These are phyloP conservation scores for Hypotaenidia philippensis DNA, from an alignment of 2,797 vertebrate species.

Conservation along the genomic window DNA sequence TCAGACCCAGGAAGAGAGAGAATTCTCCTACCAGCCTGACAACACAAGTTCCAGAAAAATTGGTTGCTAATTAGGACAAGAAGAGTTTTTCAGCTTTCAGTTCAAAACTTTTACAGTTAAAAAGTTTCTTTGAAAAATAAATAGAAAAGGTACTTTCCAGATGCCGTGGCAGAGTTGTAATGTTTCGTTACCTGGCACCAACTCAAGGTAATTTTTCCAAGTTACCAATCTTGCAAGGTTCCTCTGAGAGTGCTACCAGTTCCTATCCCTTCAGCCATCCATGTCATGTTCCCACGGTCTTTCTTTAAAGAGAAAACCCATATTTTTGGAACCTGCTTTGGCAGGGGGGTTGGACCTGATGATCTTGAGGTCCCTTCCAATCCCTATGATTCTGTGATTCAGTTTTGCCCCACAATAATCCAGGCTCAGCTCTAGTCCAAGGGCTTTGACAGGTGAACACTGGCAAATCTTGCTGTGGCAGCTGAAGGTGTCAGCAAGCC, in stretches of 20 bases:
- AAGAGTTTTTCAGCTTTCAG: background rate
- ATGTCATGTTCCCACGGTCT: background rate
- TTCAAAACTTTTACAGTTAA: background rate
- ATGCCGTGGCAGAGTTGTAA: background rate
- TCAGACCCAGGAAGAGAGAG: background rate
- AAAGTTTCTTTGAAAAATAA: background rate
- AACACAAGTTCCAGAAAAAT: background rate
- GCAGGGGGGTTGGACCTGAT: too few relatives aligned
- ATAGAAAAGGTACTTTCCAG: background rate
- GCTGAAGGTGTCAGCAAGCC: background rate
- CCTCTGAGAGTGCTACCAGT: background rate
- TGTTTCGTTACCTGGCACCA: background rate
- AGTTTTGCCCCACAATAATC: background rate
- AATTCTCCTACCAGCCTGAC: background rate
- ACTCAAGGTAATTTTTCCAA: background rate
- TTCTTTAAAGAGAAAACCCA: background rate
- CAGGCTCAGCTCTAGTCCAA: background rate
- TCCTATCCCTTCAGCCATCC: background rate
- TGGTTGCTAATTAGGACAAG: background rate
- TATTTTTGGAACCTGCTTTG: background rate
- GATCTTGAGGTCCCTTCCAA: too few relatives aligned
- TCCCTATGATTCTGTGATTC: too few relatives aligned
- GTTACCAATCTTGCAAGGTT: background rate
- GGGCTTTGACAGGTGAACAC: background rate
- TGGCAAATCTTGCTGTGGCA: background rate